Conservation (phyloP, 1,140 invertebrate species). For the Thalassaphorura encarpata region DNA sequence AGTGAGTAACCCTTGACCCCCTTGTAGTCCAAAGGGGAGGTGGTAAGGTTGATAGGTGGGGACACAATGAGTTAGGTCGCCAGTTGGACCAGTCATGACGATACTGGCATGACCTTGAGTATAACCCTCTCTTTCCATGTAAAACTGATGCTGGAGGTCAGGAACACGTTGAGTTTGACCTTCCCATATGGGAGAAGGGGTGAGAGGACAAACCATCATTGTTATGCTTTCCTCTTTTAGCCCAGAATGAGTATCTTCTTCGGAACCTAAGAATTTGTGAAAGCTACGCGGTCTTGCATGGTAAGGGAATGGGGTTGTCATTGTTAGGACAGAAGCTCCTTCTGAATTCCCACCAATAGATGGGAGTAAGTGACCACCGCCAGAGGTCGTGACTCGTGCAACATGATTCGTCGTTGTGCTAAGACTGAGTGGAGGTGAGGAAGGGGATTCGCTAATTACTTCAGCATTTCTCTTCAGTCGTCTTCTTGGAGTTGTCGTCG, state of each 20-base stretch:
- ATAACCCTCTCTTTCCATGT: slow-evolving; percentile 3
- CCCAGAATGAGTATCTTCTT: slow-evolving; percentile 3
- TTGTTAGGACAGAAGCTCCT: slow-evolving; percentile 12
- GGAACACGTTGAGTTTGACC: slow-evolving; percentile 29
- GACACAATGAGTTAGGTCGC: not conserved
- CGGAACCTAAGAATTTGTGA: slow-evolving; percentile 17
- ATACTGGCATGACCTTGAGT: not conserved
- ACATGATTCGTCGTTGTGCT: too few relatives aligned
- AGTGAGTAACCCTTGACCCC: not conserved
- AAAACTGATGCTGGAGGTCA: slow-evolving; percentile 19
- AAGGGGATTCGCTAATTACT: too few relatives aligned
- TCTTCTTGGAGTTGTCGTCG: too few relatives aligned
- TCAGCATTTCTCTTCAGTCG: too few relatives aligned
- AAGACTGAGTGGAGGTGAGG: too few relatives aligned
- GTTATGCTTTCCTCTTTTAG: slow-evolving; percentile 21
- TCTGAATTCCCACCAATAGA: too few relatives aligned
- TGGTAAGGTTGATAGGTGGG: not conserved
- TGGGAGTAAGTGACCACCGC: too few relatives aligned
- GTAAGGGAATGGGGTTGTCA: slow-evolving; percentile 16
- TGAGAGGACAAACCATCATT: slow-evolving; percentile 25
- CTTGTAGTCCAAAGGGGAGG: not conserved
- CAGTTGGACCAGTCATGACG: not conserved
- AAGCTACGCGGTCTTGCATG: slow-evolving; percentile 10
- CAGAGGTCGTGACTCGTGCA: too few relatives aligned
- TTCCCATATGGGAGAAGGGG: slow-evolving; percentile 32